Conservation (phyloP, 2,888 invertebrate genomes). For the Mylabris sibirica region DNA sequence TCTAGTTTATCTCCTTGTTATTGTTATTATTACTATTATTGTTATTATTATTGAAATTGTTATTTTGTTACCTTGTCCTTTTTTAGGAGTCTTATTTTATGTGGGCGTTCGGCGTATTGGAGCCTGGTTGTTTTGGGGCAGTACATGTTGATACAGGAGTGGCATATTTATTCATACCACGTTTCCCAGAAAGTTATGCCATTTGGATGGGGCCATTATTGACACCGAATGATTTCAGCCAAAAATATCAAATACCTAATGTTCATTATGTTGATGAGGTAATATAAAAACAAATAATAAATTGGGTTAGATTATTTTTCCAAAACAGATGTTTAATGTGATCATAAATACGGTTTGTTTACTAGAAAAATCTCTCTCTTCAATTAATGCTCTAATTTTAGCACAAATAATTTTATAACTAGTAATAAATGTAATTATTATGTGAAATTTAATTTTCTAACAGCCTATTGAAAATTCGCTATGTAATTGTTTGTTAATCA, state of each 20-base stretch:
- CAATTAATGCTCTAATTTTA: slow-evolving; percentile 9
- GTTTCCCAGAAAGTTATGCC: slow-evolving; percentile 84
- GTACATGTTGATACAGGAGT: slow-evolving; percentile 76
- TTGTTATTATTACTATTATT: slow-evolving; percentile 18
- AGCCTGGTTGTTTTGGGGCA: slow-evolving; percentile 90
- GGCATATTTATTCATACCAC: slow-evolving; percentile 84
- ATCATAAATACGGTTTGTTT: not conserved
- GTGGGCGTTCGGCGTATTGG: slow-evolving; percentile 91
- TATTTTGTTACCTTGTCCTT: slow-evolving; percentile 9
- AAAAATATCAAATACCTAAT: slow-evolving; percentile 84
- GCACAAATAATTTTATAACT: not conserved
- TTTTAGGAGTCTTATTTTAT: slow-evolving; percentile 94
- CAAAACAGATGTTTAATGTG: not conserved
- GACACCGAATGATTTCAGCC: slow-evolving; percentile 74
- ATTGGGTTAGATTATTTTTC: not conserved
- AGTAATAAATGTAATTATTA: not conserved
- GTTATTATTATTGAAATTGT: slow-evolving; percentile 17
- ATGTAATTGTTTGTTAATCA: slow-evolving; percentile 5
- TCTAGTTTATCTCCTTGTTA: slow-evolving; percentile 8
- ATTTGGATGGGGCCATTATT: slow-evolving; percentile 93
- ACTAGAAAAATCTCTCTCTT: slow-evolving; percentile 1
- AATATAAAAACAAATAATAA: slow-evolving; percentile 28
- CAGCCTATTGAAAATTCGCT: not conserved
- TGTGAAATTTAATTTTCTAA: not conserved
- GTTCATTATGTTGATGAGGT: slow-evolving; percentile 83